These are phyloP conservation scores for Mionectes olivaceus DNA, from an alignment of 2,797 vertebrate species.

Conservation along the genomic window DNA sequence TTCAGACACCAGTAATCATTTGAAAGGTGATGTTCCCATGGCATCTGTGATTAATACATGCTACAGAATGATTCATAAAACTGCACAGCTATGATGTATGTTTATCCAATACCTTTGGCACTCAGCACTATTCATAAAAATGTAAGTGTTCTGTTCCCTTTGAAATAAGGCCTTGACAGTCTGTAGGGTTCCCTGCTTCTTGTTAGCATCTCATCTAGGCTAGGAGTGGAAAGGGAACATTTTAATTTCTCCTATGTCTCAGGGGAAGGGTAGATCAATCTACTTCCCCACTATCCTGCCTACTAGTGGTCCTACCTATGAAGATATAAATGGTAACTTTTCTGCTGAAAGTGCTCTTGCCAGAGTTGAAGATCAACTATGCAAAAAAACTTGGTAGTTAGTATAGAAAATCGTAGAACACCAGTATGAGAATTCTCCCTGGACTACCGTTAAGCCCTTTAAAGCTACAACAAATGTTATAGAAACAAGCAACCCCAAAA, in stretches of 20 bases:
- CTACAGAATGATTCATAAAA: slow-evolving; percentile 13
- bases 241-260: background rate
- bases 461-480: background rate
- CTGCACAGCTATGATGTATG: background rate
- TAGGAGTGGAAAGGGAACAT: background rate
- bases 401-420: background rate
- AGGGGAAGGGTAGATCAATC: background rate
- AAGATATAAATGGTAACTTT: background rate
- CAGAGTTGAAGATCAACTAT: background rate
- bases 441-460: background rate
- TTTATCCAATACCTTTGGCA: slow-evolving; percentile 33
- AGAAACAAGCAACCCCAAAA: slow-evolving; percentile 20
- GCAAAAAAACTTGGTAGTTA: background rate
- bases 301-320: background rate
- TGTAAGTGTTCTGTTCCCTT: background rate
- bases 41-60: slow-evolving; percentile 13
- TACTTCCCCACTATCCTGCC: background rate
- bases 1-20: background rate
- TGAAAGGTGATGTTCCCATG: background rate
- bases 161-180: slow-evolving; percentile 3
- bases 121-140: background rate
- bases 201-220: slow-evolving; percentile 20
- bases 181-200: background rate
- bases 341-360: background rate
- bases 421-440: background rate